A percentile compares a stretch with the other conserved stretches of the same genome.
phyloP scores from a whole-genome alignment of 2,113 vertebrate genomes.

The Malurus melanocephalus region DNA sequence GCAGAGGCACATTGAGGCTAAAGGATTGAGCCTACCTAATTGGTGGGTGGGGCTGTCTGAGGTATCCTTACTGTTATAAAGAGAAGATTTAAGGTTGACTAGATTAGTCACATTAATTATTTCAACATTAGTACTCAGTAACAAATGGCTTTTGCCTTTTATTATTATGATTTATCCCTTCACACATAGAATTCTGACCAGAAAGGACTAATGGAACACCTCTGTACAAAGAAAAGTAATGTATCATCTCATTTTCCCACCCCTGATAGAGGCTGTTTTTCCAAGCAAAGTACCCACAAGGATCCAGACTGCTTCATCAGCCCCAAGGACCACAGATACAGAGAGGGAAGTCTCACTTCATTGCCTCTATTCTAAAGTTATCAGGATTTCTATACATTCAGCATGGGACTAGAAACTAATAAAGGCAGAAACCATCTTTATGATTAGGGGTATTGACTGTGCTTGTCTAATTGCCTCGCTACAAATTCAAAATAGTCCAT shows the following conservation, averaged over 20 bases:
- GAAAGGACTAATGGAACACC: background rate
- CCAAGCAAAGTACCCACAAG: background rate
- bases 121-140: background rate
- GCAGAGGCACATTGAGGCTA: background rate
- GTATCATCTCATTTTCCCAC: background rate
- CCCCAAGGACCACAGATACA: background rate
- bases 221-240: background rate
- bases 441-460: background rate
- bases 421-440: background rate
- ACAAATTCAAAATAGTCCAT: background rate
- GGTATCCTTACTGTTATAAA: background rate
- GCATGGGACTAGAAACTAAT: background rate
- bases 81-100: background rate
- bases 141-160: background rate
- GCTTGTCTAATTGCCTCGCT: background rate
- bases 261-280: background rate
- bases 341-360: background rate
- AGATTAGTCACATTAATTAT: background rate
- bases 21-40: background rate
- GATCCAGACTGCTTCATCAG: background rate
- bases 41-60: background rate
- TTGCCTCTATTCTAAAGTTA: background rate
- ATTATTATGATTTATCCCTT: background rate
- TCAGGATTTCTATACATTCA: background rate
- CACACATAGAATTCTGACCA: background rate